A percentile compares a stretch with the other conserved stretches of the same genome.
These are phyloP conservation scores for Pogonomyrmex californicus DNA, from an alignment of 1,140 invertebrate species.

Conservation along the genomic window DNA sequence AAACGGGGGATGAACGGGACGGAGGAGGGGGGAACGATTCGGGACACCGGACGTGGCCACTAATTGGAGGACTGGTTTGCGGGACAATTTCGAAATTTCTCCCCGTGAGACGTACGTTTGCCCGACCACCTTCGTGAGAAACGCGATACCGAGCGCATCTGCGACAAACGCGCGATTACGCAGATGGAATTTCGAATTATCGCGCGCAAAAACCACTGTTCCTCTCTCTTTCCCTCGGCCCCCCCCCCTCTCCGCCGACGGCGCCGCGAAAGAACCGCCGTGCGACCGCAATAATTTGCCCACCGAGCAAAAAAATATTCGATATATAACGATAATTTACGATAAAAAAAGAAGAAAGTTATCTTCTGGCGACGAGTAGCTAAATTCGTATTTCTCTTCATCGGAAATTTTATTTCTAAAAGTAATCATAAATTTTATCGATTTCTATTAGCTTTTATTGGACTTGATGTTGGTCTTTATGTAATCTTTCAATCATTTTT, in stretches of 20 bases:
- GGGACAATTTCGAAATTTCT: conserved; percentile 61
- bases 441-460: no score
- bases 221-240: no score
- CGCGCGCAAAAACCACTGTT: neutral
- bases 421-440: neutral
- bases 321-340: no score
- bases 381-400: neutral
- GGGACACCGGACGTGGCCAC: conserved; percentile 39
- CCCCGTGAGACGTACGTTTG: conserved; percentile 19
- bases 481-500: no score
- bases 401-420: neutral
- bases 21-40: neutral
- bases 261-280: no score
- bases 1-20: neutral
- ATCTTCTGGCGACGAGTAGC: no score
- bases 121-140: conserved; percentile 23
- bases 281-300: no score
- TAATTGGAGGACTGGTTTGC: conserved; percentile 66
- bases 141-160: conserved; percentile 28
- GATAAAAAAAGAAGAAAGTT: no score
- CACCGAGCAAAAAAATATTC: no score
- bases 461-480: no score
- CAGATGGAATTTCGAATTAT: conserved; percentile 21
- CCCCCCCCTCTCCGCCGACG: no score
- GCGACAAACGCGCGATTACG: conserved; percentile 33